Percentiles rank a stretch among this genome's conserved stretches.
These are phyloP conservation scores for Trichopoda pennipes DNA, from an alignment of 2,888 invertebrate species.

Conservation along the genomic window DNA sequence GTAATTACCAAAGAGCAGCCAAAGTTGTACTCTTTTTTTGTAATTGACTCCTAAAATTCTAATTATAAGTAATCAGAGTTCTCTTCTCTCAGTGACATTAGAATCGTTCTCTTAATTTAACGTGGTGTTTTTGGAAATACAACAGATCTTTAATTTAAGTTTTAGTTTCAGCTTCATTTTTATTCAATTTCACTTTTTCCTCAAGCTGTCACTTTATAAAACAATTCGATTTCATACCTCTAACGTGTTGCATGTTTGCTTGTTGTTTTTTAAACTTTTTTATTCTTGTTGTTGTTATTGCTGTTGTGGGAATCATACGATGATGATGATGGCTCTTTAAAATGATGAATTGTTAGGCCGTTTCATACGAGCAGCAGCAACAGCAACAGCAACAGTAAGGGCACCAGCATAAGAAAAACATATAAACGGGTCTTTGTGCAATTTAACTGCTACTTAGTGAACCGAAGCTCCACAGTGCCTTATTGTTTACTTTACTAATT, in stretches of 20 bases:
- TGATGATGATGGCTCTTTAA: conserved; percentile 65
- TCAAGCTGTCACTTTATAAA: conserved; percentile 74
- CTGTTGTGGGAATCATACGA: conserved; percentile 76
- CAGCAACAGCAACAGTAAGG: background rate
- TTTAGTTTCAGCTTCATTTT: conserved; percentile 24
- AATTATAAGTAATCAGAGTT: background rate
- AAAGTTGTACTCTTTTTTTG: background rate
- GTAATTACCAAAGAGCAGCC: background rate
- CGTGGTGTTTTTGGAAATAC: background rate
- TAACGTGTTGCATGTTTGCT: conserved; percentile 25
- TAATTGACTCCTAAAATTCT: background rate
- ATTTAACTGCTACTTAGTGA: conserved; percentile 54
- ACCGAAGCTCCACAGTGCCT: conserved; percentile 15
- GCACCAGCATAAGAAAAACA: conserved; percentile 18
- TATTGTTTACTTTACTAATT: conserved; percentile 57
- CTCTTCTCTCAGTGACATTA: background rate
- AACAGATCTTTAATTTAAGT: conserved; percentile 34
- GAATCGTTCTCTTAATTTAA: conserved; percentile 16
- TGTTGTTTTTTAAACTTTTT: conserved; percentile 29
- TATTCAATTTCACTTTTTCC: background rate
- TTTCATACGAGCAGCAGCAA: conserved; percentile 21
- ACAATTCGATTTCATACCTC: conserved; percentile 77
- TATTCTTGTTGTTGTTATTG: too few species aligned
- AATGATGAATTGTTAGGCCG: conserved; percentile 62
- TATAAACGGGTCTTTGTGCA: conserved; percentile 58